Percentiles rank a stretch among this genome's conserved stretches.
Evolutionary conservation across 2,797 vertebrate species (phyloP).

Genomic region (Acestrorhynchus altus): DNA sequence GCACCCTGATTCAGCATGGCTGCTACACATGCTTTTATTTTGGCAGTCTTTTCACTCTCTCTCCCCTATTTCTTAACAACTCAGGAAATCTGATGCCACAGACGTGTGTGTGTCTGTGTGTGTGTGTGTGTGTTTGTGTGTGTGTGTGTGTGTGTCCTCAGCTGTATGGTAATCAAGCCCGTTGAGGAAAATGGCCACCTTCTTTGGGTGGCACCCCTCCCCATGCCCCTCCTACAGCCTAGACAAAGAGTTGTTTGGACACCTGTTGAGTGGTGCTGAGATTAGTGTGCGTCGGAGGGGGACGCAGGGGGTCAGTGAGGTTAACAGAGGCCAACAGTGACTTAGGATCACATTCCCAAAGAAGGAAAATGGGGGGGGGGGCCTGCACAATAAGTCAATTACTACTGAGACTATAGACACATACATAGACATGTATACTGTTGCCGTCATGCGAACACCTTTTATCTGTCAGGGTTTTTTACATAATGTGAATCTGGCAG

Average conservation of each 20-base stretch:
- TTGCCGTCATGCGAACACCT: no score
- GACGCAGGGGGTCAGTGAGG: constrained; percentile 65
- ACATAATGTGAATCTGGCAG: no score
- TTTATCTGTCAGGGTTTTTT: no score
- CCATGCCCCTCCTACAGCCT: constrained; percentile 66
- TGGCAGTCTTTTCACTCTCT: constrained; percentile 65
- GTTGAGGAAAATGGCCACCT: constrained; percentile 84
- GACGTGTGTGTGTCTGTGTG: constrained; percentile 69
- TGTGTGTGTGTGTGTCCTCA: constrained; percentile 82
- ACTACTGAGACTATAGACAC: neutral
- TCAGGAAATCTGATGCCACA: constrained; percentile 77
- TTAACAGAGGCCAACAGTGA: constrained; percentile 84
- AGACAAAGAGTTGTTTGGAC: constrained; percentile 92
- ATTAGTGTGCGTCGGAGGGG: constrained; percentile 78
- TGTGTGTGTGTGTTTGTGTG: constrained; percentile 27
- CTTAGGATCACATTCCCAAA: constrained; percentile 83
- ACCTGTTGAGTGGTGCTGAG: constrained; percentile 87
- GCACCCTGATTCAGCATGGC: constrained; percentile 64
- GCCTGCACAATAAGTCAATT: neutral
- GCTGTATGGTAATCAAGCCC: constrained; percentile 91
- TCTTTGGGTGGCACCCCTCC: constrained; percentile 75
- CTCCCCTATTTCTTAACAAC: constrained; percentile 72
- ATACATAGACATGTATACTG: no score
- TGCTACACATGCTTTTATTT: constrained; percentile 74
- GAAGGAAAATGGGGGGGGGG: constrained; percentile 75